phyloP scores from a whole-genome alignment of 2,113 vertebrate genomes.

The Guaruba guarouba region DNA sequence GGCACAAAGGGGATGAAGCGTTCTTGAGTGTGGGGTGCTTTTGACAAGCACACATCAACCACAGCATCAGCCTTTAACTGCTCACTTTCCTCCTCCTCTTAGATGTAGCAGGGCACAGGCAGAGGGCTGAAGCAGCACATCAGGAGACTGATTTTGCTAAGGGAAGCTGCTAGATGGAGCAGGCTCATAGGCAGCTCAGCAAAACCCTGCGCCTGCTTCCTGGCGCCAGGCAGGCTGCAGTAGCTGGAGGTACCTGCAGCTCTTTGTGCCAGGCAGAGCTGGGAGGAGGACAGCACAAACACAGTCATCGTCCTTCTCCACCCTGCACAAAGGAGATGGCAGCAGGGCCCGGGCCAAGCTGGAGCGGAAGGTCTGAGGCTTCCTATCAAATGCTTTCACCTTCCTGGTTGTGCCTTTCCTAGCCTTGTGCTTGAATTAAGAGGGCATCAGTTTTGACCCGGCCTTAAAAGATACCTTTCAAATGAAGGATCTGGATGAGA shows the following conservation, averaged over 20 bases:
- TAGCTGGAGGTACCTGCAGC: background rate
- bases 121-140: background rate
- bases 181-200: background rate
- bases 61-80: background rate
- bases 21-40: background rate
- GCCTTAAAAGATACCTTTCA: background rate
- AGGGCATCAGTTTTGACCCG: background rate
- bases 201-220: rapidly evolving
- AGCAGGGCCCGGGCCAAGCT: background rate
- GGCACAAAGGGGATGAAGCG: background rate
- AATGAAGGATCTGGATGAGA: background rate
- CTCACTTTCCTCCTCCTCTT: background rate
- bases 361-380: background rate
- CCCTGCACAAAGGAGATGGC: background rate
- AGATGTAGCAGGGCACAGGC: background rate
- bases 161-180: background rate
- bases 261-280: background rate
- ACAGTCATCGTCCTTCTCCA: background rate
- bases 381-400: background rate
- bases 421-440: background rate
- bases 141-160: background rate
- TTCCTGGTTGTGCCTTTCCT: background rate
- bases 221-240: background rate
- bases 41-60: background rate
- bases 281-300: background rate